Evolutionary conservation across 2,797 vertebrate genomes (phyloP), one percentile per base, ranked within the genome.

Genomic region (Cygnus olor): DNA sequence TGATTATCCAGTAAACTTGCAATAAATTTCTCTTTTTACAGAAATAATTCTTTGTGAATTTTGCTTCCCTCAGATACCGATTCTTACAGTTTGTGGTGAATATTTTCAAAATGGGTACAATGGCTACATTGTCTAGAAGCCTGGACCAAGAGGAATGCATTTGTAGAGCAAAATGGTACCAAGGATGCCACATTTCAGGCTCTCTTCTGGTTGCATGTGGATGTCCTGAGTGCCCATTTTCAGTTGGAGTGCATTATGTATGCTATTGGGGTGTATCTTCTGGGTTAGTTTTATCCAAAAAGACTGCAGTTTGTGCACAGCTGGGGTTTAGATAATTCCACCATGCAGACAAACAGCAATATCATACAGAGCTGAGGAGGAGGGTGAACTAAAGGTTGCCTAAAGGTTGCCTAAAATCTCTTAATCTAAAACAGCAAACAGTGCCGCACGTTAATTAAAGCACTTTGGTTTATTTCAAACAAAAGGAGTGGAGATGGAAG

Each of bases 261-360:
- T 49, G 38, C 45, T 61, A 9, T 28, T 38, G 57, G 11, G 1
- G 4, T 28, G 11, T 28, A 14, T 30, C 10, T 49, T 73, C 45
- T 54, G 61, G 14, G 24, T 49, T 49, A 49, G 22, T 24, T 49
- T 49, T 49, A 49, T 51, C 38, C 19, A 12, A 36, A 58, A 65
- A 27, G 9, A 36, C 27, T 0, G 7, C 6, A 7, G 3, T 30
- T 45, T 0, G 1, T 10, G 28, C 2, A 1, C 34, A 72, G 34
- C 14, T 54, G 38, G 14, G 11, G 7, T 42, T 84, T 45, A 16
- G 19, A 34, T 47, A n/a, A 21, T 57, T 45, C 11, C n/a, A 54
- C n/a, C 58, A 9, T 21, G 32, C n/a, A 69, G 57, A 45, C 7
- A 17, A 45, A 56, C 28, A 70, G 15, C 30, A 80, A 4, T 38